Base-by-base conservation (phyloP, 2,888 invertebrate genomes). In the Ommatoiulus sabulosus region DNA sequence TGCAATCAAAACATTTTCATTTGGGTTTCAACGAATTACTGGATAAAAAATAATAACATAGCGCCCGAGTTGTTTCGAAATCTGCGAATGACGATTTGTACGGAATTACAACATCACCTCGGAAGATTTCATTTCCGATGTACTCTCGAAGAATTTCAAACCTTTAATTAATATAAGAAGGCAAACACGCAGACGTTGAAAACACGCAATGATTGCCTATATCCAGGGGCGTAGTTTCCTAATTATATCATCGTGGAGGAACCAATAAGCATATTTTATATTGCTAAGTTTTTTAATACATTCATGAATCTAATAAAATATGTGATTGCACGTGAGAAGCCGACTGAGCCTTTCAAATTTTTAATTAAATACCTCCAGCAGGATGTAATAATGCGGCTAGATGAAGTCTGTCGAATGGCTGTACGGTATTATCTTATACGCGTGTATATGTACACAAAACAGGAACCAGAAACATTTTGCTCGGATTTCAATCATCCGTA, bases 131-230 rank as follows among this genome's bases (percentile, higher is more conserved):
- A 80, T 80, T 80, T 80, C 35, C 35, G 35, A 80, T 80, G 80
- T 12, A 80, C 35, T 80, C 80, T 4, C 35, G 35, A 80, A 12
- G 35, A 80, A 80, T 80, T 80, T 80, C 35, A 80, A 12, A 80
- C 80, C 35, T 80, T 80, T 80, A 35, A 80, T 80, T 80, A 80
- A 80, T 35, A 35, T 80, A 80, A 35, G 80, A 80, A 35, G 35
- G 80, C 80, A 80, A 80, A 80, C 80, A 80, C 24, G 80, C 80
- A 35, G 35, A 80, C 35, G 80, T 80, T 80, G 35, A 80, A 8
- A 80, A 35, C 35, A 12, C 80, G 80, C 80, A 80, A 35, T 80
- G 80, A 80, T 80, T 80, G 80, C 80, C 80, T 80, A 80, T 80
- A 80, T 80, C 80, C 80, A 80, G 80, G 80, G 80, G 80, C 80